Evolutionary conservation across 2,888 invertebrate species (phyloP), one percentile per base, ranked within the genome.

Genomic region (Drosophila villosipedis): DNA sequence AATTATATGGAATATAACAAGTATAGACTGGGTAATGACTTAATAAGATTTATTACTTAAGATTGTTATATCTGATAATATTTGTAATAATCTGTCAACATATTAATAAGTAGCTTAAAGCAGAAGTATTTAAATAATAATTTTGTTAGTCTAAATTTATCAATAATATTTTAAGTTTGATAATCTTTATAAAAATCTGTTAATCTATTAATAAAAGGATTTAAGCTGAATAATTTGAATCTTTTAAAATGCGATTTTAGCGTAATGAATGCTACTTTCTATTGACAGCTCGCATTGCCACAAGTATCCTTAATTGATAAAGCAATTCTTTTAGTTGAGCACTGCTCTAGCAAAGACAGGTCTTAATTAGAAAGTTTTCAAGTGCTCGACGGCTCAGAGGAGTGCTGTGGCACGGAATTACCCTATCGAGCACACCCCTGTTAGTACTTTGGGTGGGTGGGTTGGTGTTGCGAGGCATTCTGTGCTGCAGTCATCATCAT

Each of bases 321-420:
- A 4, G 0, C n/a, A 47, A 53, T 64, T 41, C n/a, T 28, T 10
- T 22, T 25, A 43, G 28, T 53, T 66, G 10, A 37, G 72, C 22
- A 6, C 12, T 43, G 12, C 52, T 58, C 58, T 82, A 14, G 22
- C 74, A 69, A 39, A 54, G 28, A 66, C 76, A 83, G 80, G 75
- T 54, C 80, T 89, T 78, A 89, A 89, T 87, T 84, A 76, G 73
- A 81, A 90, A 87, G 82, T 86, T 86, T 71, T 67, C 74, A 81
- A 81, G 78, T 80, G 69, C 47, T 63, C 31, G 52, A 47, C 37
- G 22, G 33, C 39, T 30, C 10, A 33, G 49, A 43, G 52, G 31
- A 37, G 6, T 59, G 58, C 64, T 68, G 67, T 62, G 72, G 60
- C 78, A 50, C 52, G 52, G 28, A 66, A 60, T 59, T 68, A 62